Conservation (phyloP, 1,140 invertebrate species). For the Calephelis nemesis region DNA sequence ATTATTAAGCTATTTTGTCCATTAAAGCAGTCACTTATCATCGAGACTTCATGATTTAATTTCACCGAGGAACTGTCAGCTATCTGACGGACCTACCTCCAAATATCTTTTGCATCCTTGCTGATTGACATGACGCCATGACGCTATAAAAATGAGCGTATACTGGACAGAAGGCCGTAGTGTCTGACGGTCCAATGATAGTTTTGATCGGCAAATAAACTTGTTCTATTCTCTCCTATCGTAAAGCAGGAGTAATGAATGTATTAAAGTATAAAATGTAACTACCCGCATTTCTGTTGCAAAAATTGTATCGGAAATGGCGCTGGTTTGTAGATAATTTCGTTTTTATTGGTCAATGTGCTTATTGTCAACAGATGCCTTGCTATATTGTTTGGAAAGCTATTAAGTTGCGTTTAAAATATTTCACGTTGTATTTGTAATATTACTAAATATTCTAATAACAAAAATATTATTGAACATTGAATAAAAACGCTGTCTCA, state of each 20-base stretch:
- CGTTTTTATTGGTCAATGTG: slow-evolving; percentile 62
- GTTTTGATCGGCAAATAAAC: too few relatives aligned
- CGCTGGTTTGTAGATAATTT: slow-evolving; percentile 50
- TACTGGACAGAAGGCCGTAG: too few relatives aligned
- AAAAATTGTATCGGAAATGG: slow-evolving; percentile 2
- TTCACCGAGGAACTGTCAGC: too few relatives aligned
- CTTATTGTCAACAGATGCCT: slow-evolving; percentile 56
- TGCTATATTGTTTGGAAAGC: slow-evolving; percentile 69
- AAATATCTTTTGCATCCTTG: too few relatives aligned
- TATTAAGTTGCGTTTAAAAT: slow-evolving; percentile 67
- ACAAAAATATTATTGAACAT: slow-evolving; percentile 73
- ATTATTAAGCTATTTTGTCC: too few relatives aligned
- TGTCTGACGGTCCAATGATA: too few relatives aligned
- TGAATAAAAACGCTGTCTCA: slow-evolving; percentile 77
- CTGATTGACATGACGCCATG: too few relatives aligned
- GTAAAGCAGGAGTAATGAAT: not conserved
- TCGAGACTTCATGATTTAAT: too few relatives aligned
- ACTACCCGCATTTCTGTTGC: slow-evolving; percentile 3
- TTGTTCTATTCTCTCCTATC: too few relatives aligned
- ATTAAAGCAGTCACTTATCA: too few relatives aligned
- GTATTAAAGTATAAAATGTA: not conserved
- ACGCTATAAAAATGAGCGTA: too few relatives aligned
- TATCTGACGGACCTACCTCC: too few relatives aligned
- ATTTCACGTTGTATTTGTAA: slow-evolving; percentile 77
- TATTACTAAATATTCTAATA: slow-evolving; percentile 76